Base-by-base conservation (phyloP, 2,113 vertebrate genomes). In the Tamias sibiricus region DNA sequence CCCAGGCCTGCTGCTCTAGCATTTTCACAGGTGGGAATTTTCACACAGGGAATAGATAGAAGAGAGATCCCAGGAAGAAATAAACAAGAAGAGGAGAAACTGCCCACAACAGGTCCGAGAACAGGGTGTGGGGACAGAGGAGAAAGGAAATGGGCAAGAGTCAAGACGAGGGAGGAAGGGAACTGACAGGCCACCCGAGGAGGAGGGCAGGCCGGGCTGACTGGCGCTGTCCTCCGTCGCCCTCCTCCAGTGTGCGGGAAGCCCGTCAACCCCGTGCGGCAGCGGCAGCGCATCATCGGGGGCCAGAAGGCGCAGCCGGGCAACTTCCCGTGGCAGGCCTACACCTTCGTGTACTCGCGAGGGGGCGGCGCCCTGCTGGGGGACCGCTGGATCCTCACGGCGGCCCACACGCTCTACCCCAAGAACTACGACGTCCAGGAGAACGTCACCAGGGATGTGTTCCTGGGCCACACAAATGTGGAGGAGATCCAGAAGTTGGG, bases 331-430 rank as follows among this genome's bases (percentile, higher is more conserved):
- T 99, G 99, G 99, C 99, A 99, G 71, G 99, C 99, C 1, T 95
- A 99, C 98, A 96, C 95, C 2, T 2, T 0, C 4, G 24, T 97
- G 91, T 0, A 97, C 0, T 98, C 98, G 7, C 95, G 98, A 57
- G 99, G 98, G 0, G 99, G 99, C 1, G 99, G 99, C 0, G 98
- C 99, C 0, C 98, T 99, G 62, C 99, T 99, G 91, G 98, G 98
- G 0, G 99, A 99, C 87, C 99, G 97, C 26, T 99, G 99, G 99
- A 99, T 99, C 79, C 97, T 99, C 77, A 99, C 99, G 0, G 99
- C 99, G 0, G 99, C 99, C 64, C 99, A 99, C 69, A 99, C 99
- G 20, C 97, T 99, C 44, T 80, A 98, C 2, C 93, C 86, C 24
- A 59, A 96, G 54, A 4, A 0, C 0, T n/a, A n/a, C 0, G 94